These are phyloP conservation scores for Pristionchus maxplancki DNA, from an alignment of 2,888 invertebrate genomes.

Conservation along the genomic window DNA sequence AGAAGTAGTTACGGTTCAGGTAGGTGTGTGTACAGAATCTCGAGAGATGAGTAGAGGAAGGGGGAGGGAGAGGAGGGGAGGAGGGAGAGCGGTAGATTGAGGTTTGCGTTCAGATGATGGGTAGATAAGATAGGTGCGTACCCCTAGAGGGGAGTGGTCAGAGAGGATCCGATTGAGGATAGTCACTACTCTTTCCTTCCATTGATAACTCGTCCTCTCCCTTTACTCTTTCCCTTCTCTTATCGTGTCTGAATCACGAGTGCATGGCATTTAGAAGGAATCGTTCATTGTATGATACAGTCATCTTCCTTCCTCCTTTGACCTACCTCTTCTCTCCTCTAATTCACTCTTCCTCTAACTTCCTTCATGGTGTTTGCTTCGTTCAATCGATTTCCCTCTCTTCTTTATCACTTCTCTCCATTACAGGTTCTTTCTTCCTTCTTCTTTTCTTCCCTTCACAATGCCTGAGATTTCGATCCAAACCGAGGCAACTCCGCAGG, in stretches of 20 bases:
- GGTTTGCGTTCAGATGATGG: slow-evolving; percentile 24
- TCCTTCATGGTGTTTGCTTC: neutral
- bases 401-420: slow-evolving; percentile 22
- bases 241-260: slow-evolving; percentile 3
- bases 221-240: neutral
- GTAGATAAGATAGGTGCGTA: slow-evolving; percentile 1
- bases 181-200: neutral
- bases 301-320: neutral
- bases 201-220: slow-evolving; percentile 25
- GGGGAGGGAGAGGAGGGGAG: neutral
- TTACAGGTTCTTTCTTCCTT: slow-evolving; percentile 30
- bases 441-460: neutral
- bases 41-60: neutral
- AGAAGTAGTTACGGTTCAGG: neutral
- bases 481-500: slow-evolving; percentile 9
- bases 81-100: slow-evolving; percentile 32
- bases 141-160: neutral
- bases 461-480: slow-evolving; percentile 34
- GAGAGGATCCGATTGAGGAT: neutral
- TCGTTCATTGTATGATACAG: neutral
- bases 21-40: neutral
- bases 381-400: neutral
- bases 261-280: neutral
- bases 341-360: neutral
- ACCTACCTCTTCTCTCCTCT: slow-evolving; percentile 2